Evolutionary conservation across 2,113 vertebrate genomes (phyloP).

Genomic region (Siphamia tubifer): DNA sequence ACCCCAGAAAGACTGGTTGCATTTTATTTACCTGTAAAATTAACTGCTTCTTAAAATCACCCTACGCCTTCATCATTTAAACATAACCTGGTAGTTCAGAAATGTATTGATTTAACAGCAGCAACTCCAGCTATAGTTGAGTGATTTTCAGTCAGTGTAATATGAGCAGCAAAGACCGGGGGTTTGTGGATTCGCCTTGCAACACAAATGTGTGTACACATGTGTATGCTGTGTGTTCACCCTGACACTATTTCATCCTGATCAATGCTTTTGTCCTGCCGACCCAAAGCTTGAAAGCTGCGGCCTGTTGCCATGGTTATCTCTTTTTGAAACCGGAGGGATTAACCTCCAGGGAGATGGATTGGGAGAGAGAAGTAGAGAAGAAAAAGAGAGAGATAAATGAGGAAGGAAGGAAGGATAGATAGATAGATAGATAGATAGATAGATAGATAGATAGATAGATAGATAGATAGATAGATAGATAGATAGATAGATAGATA

Average conservation of each 20-base stretch:
- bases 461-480: neutral
- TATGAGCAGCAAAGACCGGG: neutral
- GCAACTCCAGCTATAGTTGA: slow-evolving; percentile 7
- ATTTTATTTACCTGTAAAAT: neutral
- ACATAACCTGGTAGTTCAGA: neutral
- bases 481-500: no score
- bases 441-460: neutral
- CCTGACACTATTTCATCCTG: slow-evolving; percentile 63
- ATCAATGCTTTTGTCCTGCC: slow-evolving; percentile 68
- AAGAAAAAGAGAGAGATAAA: slow-evolving; percentile 17
- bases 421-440: neutral
- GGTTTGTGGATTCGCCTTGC: slow-evolving; percentile 4
- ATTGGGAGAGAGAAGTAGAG: slow-evolving; percentile 18
- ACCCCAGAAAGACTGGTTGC: neutral
- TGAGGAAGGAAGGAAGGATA: neutral
- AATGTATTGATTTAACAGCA: slow-evolving; percentile 2
- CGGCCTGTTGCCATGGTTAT: slow-evolving; percentile 77
- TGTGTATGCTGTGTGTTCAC: slow-evolving; percentile 32
- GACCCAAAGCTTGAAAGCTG: slow-evolving; percentile 52
- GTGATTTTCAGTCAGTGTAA: slow-evolving; percentile 34
- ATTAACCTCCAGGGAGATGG: slow-evolving; percentile 67
- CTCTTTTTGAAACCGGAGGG: slow-evolving; percentile 65
- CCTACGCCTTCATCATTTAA: neutral
- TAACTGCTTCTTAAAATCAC: neutral
- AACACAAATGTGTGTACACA: neutral